These are phyloP conservation scores for Antitype chi DNA, from an alignment of 2,888 invertebrate species.

Conservation along the genomic window DNA sequence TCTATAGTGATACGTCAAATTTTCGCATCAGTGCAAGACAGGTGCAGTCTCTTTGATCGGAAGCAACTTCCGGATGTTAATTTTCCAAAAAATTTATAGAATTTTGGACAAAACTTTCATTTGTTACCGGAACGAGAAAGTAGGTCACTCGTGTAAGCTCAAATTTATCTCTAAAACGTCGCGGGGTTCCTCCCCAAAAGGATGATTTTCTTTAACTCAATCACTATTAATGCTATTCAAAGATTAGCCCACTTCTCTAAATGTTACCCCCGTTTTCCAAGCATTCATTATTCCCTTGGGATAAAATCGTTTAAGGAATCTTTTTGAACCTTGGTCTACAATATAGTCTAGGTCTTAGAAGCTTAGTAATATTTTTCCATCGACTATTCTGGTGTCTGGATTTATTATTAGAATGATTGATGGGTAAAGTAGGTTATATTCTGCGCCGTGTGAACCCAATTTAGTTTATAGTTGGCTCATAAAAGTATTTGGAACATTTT, in stretches of 20 bases:
- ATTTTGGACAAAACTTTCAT: background rate
- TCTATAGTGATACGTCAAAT: background rate
- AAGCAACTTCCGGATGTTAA: constrained; percentile 4
- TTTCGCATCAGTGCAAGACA: background rate
- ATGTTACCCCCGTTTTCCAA: constrained; percentile 16
- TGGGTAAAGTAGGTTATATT: constrained; percentile 37
- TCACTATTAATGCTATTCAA: constrained; percentile 41
- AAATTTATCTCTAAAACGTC: constrained; percentile 21
- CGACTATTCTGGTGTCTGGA: constrained; percentile 37
- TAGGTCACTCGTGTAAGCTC: constrained; percentile 29
- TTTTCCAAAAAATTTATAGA: background rate
- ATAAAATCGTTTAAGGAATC: constrained; percentile 21
- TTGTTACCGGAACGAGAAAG: background rate
- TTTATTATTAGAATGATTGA: constrained; percentile 58
- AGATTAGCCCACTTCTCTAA: constrained; percentile 35
- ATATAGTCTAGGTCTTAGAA: constrained; percentile 26
- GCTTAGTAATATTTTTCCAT: constrained; percentile 31
- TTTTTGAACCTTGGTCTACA: constrained; percentile 40
- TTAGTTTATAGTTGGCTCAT: constrained; percentile 25
- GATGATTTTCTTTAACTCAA: constrained; percentile 28
- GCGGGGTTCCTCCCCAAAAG: background rate
- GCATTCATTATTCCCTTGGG: constrained; percentile 16
- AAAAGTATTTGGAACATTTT: constrained; percentile 4
- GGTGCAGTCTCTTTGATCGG: background rate
- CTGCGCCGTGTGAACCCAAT: constrained; percentile 17